Percentiles rank a stretch among this genome's conserved stretches.
Evolutionary conservation across 2,113 vertebrate species (phyloP).

Genomic region (Nothoprocta pentlandii): DNA sequence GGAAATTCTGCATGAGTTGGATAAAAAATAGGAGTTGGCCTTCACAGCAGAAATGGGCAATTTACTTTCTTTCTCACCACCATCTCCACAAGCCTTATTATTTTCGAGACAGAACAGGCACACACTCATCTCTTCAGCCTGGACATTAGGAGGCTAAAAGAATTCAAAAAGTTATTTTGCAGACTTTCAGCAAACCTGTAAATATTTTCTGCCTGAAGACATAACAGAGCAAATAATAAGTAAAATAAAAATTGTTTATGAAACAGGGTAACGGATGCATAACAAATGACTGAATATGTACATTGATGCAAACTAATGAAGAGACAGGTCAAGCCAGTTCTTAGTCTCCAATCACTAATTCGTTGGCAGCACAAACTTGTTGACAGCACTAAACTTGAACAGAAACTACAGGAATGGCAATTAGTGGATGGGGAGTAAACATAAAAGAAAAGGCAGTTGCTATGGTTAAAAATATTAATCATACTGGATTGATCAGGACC

Average conservation of each 20-base stretch:
- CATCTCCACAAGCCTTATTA: neutral
- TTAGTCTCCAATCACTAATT: neutral
- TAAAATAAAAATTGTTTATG: neutral
- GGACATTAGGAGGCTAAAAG: neutral
- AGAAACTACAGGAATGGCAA: neutral
- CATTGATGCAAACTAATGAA: constrained; percentile 20
- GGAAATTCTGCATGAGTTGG: neutral
- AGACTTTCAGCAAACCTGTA: neutral
- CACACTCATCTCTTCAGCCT: neutral
- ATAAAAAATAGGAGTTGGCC: neutral
- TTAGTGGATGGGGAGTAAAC: neutral
- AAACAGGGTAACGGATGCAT: neutral
- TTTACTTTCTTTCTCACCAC: neutral
- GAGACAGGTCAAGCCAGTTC: neutral
- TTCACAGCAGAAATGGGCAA: neutral
- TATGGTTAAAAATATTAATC: neutral
- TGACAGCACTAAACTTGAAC: neutral
- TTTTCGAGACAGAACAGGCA: neutral
- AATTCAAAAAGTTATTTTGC: constrained; percentile 2
- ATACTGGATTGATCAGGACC: neutral
- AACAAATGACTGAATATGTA: neutral
- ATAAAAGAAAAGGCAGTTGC: neutral
- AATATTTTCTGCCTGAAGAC: constrained; percentile 24
- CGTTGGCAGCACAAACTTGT: neutral
- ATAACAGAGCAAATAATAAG: neutral